Percentiles rank a stretch among this genome's conserved stretches.
These are phyloP conservation scores for Mylabris sibirica DNA, from an alignment of 2,888 invertebrate species.

Conservation along the genomic window DNA sequence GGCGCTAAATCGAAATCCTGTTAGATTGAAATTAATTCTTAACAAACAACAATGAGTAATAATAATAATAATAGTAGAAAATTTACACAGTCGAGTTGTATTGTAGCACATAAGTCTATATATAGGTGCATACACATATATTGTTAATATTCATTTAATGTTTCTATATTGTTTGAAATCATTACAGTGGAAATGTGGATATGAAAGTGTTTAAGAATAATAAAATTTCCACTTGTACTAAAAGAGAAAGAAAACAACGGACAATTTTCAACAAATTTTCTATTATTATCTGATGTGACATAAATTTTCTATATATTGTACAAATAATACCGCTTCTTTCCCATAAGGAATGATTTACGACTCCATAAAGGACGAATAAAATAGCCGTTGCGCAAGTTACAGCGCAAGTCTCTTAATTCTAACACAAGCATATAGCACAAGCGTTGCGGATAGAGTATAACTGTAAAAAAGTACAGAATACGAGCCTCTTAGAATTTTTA, in stretches of 20 bases:
- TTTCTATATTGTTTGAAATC: not conserved
- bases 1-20: slow-evolving; percentile 28
- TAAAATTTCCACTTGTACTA: slow-evolving; percentile 26
- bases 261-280: slow-evolving; percentile 4
- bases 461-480: too few relatives aligned
- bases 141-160: slow-evolving; percentile 37
- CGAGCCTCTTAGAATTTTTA: too few relatives aligned
- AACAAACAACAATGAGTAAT: slow-evolving; percentile 36
- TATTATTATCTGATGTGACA: not conserved
- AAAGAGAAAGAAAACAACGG: slow-evolving; percentile 22
- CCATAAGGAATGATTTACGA: too few relatives aligned
- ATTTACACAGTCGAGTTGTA: slow-evolving; percentile 29
- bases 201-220: slow-evolving; percentile 17
- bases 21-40: slow-evolving; percentile 36
- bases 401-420: too few relatives aligned
- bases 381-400: too few relatives aligned
- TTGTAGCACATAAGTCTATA: not conserved
- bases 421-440: too few relatives aligned
- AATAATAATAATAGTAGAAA: slow-evolving; percentile 16
- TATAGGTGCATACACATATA: slow-evolving; percentile 1
- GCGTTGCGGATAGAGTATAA: too few relatives aligned
- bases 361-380: too few relatives aligned
- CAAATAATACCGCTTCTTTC: not conserved
- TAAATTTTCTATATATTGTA: not conserved
- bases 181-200: not conserved